Evolutionary conservation across 1,140 invertebrate species (phyloP), one percentile per base, ranked within the genome.

Genomic region (Eubasilissa regina): DNA sequence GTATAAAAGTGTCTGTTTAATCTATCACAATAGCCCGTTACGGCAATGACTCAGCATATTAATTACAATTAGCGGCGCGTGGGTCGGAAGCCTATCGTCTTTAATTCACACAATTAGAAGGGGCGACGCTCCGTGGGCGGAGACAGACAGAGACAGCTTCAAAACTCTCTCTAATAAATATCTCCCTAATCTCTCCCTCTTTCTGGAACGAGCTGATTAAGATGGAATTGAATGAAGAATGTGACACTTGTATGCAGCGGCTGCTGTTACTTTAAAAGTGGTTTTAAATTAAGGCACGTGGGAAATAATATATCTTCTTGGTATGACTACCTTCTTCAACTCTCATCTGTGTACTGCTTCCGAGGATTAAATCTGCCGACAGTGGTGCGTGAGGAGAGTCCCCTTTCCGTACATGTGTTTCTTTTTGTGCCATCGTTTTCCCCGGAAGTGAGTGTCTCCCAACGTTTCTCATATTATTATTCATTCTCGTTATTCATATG

Each of bases 41-140:
- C 35, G 19, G 3, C 35, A 64, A 64, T 64, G n/a, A 35, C 25
- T 51, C n/a, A 3, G 11, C 48, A 43, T 62, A 21, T 35, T 62
- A 62, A 62, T 62, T 21, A 62, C 58, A 62, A 62, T 62, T 62
- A 62, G 19, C 12, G 8, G 25, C 25, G 58, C 58, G 58, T 62
- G 58, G 58, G 58, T 21, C 25, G 25, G 25, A n/a, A 51, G n/a
- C 21, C 19, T 21, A 62, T 62, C 58, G 17, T 21, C 17, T 62
- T 25, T 21, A 62, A 62, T 62, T 62, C 25, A 25, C 13, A 35
- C 58, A 62, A 62, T 25, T 62, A 21, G 12, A 19, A 21, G 53
- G 25, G 25, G 11, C 25, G 25, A 25, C 58, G 17, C 19, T 12
- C 17, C 17, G 58, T 62, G 58, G 58, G 58, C 17, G 25, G 19